phyloP scores from a whole-genome alignment of 2,113 vertebrate species.

The Sprattus sprattus region DNA sequence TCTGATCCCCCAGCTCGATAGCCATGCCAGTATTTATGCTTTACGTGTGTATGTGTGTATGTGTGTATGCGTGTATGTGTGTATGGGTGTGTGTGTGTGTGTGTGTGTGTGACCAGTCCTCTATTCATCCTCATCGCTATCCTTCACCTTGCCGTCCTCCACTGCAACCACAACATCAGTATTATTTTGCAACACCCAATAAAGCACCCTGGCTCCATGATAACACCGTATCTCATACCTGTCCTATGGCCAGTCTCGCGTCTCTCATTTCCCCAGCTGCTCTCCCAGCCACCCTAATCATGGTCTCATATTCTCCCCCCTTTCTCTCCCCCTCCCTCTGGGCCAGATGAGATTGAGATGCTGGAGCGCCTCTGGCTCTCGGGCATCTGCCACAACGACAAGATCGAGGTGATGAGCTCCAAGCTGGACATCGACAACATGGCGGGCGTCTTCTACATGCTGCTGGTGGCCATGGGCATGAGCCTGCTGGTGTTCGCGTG shows the following conservation, averaged over 20 bases:
- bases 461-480: conserved; percentile 88
- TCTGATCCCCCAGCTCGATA: background rate
- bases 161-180: background rate
- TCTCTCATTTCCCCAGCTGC: background rate
- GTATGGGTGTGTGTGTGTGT: background rate
- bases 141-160: background rate
- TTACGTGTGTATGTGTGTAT: background rate
- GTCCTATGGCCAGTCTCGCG: background rate
- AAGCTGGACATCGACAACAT: conserved; percentile 92
- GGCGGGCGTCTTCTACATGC: conserved; percentile 91
- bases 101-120: background rate
- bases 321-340: conserved; percentile 35
- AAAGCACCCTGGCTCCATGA: background rate
- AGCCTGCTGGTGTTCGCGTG: conserved; percentile 86
- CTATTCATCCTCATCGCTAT: background rate
- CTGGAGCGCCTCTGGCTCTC: conserved; percentile 87
- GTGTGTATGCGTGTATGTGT: background rate
- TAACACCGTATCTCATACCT: conserved; percentile 10
- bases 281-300: conserved; percentile 1
- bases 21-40: background rate
- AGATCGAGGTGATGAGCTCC: conserved; percentile 91
- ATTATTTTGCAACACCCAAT: background rate
- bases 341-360: conserved; percentile 88
- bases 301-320: background rate
- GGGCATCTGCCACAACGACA: conserved; percentile 90